A percentile compares a stretch with the other conserved stretches of the same genome.
These are phyloP conservation scores for Cygnus buccinator DNA, from an alignment of 2,113 vertebrate species.

Conservation along the genomic window DNA sequence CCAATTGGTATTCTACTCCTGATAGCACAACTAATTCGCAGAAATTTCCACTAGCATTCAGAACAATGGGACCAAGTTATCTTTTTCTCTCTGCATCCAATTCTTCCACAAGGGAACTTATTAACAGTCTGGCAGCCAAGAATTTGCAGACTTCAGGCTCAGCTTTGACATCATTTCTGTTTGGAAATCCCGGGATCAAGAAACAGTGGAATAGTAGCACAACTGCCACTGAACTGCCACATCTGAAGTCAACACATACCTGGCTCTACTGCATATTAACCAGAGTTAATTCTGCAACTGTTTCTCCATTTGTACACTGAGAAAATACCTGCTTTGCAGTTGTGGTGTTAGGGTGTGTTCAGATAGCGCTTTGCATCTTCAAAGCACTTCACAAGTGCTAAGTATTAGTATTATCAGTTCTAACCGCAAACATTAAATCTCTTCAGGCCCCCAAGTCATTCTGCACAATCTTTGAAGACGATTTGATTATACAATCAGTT, in stretches of 20 bases:
- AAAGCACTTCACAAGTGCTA: neutral
- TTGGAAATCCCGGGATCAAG: neutral
- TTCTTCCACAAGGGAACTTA: neutral
- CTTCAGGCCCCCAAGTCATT: slow-evolving; percentile 43
- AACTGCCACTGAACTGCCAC: neutral
- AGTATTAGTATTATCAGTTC: neutral
- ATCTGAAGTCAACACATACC: neutral
- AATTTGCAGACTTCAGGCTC: neutral
- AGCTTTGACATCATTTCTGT: neutral
- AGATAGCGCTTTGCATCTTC: neutral
- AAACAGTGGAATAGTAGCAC: neutral
- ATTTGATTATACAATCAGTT: slow-evolving; percentile 67
- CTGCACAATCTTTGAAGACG: slow-evolving; percentile 62
- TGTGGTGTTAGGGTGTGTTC: neutral
- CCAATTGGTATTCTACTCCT: neutral
- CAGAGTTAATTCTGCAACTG: neutral
- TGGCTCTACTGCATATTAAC: neutral
- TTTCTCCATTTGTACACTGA: neutral
- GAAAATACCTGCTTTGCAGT: neutral
- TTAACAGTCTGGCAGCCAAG: neutral
- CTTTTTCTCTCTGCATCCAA: neutral
- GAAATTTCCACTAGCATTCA: neutral
- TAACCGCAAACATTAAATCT: neutral
- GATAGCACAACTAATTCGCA: neutral
- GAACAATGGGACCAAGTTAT: neutral